Conservation (phyloP, 2,797 vertebrate species). For the Hydrophis major region DNA sequence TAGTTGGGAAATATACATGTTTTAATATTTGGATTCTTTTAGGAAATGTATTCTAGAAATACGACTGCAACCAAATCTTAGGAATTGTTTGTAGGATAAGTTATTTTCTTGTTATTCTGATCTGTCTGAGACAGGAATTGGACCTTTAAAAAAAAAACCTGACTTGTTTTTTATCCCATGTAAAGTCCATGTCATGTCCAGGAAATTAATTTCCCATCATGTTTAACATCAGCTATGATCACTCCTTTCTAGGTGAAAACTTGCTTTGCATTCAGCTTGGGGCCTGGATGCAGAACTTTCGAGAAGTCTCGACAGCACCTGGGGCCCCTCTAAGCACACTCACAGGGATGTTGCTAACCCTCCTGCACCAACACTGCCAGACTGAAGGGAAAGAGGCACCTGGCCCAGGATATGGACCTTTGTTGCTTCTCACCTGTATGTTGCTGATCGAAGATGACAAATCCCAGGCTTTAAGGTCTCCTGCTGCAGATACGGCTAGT, state of each 20-base stretch:
- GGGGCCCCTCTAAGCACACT: background rate
- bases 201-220: background rate
- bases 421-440: conserved; percentile 68
- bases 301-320: background rate
- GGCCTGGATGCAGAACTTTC: background rate
- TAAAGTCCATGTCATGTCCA: background rate
- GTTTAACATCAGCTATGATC: background rate
- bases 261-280: background rate
- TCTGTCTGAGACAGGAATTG: background rate
- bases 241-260: background rate
- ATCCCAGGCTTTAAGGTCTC: conserved; percentile 77
- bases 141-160: background rate
- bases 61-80: background rate
- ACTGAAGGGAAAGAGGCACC: background rate
- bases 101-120: background rate
- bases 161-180: background rate
- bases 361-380: background rate
- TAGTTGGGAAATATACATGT: background rate
- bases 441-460: conserved; percentile 72
- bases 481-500: conserved; percentile 70
- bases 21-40: background rate
- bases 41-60: background rate
- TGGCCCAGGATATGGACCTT: background rate
- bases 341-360: background rate
- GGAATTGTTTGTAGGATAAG: background rate